Base-by-base conservation (phyloP, 2,797 vertebrate species). In the Parauchenoglanis punctatus region DNA sequence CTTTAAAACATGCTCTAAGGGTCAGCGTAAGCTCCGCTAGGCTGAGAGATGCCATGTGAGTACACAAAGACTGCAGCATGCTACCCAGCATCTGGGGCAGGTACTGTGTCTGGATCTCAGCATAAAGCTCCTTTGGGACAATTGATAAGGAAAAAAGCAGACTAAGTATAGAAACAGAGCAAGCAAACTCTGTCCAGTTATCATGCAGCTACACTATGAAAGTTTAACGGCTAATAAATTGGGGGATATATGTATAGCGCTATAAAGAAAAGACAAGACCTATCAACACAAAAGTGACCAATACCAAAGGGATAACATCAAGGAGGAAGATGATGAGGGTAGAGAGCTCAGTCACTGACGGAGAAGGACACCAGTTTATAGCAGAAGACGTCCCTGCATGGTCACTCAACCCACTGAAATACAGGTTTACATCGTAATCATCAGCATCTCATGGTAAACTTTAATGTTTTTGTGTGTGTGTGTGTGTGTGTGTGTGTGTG, bases 241-340 rank as follows among this genome's bases (percentile, higher is more conserved):
- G n/a, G 52, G 20, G 3, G 23, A 11, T 35, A 58, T 12, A 4
- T 35, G 17, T 44, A 85, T 2, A 44, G 0, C 18, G 63, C 18
- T 3, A n/a, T 49, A 35, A 31, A 67, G 6, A 11, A 49, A 77
- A 40, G 10, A 49, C 31, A 54, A 68, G 25, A 61, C 59, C 4
- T 40, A 23, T 58, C 28, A 59, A n/a, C 8, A 20, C 28, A 44
- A 59, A 67, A 52, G 40, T 35, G 31, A 46, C 31, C 81, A 77
- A 85, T 95, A 99, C 99, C 97, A 99, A 92, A 92, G 98, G 98
- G 87, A 99, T 97, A 65, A 99, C 97, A 0, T 99, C 98, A 61
- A 99, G 95, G 25, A 99, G 96, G 91, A 99, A 99, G 76, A 97
- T 96, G 3, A 98, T 93, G 67, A 99, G 96, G 0, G 89, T 95